Evolutionary conservation across 2,888 invertebrate species (phyloP).

Genomic region (Drosophila monieri): DNA sequence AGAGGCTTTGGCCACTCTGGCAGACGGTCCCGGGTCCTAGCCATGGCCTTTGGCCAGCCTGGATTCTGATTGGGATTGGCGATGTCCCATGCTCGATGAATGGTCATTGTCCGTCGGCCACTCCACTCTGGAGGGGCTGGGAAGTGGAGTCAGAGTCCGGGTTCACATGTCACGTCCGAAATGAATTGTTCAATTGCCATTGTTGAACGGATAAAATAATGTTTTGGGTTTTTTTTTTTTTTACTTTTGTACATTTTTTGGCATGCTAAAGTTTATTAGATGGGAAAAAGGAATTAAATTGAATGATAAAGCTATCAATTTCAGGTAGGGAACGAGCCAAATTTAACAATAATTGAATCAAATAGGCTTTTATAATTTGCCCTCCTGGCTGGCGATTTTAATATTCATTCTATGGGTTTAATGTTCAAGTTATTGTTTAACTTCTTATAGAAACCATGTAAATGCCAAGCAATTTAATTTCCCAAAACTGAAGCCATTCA

Average conservation of each 20-base stretch:
- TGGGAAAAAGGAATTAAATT: not conserved
- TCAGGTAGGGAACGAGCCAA: too few species aligned
- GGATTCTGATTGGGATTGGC: constrained; percentile 28
- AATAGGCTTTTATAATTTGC: too few species aligned
- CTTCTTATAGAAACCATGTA: constrained; percentile 11
- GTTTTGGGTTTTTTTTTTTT: not conserved
- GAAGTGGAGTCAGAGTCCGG: constrained; percentile 13
- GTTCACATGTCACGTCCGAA: constrained; percentile 30
- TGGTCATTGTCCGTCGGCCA: constrained; percentile 8
- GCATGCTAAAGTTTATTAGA: constrained; percentile 3
- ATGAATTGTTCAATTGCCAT: constrained; percentile 21
- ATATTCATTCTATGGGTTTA: not conserved
- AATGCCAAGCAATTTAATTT: constrained; percentile 52
- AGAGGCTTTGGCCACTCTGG: constrained; percentile 9
- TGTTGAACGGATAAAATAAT: constrained; percentile 13
- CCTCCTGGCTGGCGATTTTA: not conserved
- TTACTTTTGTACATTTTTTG: constrained; percentile 4
- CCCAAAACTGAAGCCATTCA: constrained; percentile 53
- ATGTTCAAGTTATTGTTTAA: not conserved
- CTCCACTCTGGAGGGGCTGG: not conserved
- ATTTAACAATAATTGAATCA: too few species aligned
- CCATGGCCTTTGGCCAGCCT: constrained; percentile 32
- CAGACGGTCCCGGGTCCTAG: constrained; percentile 7
- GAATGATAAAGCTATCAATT: not conserved
- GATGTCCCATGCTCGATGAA: constrained; percentile 5